Conservation (phyloP, 2,113 vertebrate species). For the Pachyramphus minor region DNA sequence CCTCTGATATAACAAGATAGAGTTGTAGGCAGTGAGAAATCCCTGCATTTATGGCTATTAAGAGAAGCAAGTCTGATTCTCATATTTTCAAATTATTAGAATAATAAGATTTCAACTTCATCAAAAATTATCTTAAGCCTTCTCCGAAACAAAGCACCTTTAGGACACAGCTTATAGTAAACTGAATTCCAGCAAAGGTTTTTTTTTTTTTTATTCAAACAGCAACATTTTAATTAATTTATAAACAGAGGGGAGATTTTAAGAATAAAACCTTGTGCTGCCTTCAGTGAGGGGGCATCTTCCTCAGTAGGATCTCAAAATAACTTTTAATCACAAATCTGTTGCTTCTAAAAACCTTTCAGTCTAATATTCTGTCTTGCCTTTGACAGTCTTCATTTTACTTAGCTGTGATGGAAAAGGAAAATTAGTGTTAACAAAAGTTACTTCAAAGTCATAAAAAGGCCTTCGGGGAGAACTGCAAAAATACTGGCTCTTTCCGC, state of each 20-base stretch:
- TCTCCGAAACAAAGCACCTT: neutral
- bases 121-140: neutral
- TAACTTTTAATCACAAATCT: neutral
- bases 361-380: neutral
- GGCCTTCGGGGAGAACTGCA: neutral
- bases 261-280: neutral
- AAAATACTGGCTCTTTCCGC: neutral
- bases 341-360: neutral
- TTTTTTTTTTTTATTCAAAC: neutral
- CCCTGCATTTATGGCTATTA: neutral
- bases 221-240: neutral
- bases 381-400: neutral
- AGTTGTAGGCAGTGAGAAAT: neutral
- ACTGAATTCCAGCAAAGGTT: neutral
- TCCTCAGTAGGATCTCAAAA: neutral
- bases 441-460: neutral
- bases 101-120: neutral
- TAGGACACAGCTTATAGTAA: neutral
- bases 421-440: neutral
- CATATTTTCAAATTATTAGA: neutral
- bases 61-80: neutral
- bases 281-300: neutral
- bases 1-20: neutral
- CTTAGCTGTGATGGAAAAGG: neutral
- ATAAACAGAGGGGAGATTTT: neutral